Conservation (phyloP, 2,888 invertebrate species). For the Tetragonula carbonaria region DNA sequence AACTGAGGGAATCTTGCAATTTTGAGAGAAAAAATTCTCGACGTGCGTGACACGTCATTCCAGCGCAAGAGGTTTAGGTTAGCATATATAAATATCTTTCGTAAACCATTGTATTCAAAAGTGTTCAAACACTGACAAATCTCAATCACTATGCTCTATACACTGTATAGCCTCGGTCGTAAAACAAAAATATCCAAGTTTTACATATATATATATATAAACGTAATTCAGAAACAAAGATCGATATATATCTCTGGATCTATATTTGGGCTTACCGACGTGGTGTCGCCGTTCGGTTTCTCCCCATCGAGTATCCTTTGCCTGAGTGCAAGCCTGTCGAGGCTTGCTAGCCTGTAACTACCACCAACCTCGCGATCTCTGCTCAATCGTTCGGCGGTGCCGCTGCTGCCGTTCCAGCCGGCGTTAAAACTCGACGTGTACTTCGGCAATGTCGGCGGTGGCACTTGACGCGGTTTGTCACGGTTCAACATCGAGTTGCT, state of each 20-base stretch:
- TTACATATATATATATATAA: neutral
- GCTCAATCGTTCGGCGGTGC: constrained; percentile 85
- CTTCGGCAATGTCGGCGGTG: constrained; percentile 92
- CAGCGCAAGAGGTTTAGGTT: no score
- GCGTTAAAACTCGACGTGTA: constrained; percentile 92
- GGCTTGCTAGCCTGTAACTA: constrained; percentile 91
- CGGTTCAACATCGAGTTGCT: constrained; percentile 79
- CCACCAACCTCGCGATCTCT: constrained; percentile 90
- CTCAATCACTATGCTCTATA: no score
- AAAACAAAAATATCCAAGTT: neutral
- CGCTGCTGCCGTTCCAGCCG: constrained; percentile 89
- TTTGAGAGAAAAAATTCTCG: no score
- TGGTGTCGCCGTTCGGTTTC: constrained; percentile 84
- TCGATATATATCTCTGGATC: neutral
- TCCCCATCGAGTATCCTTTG: constrained; percentile 92
- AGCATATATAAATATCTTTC: no score
- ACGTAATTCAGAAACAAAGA: no score
- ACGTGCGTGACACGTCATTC: no score
- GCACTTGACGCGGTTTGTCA: constrained; percentile 86
- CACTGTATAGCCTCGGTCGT: neutral
- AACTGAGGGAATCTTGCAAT: no score
- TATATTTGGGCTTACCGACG: constrained; percentile 77
- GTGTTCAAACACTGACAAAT: no score
- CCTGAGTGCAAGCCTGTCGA: constrained; percentile 92
- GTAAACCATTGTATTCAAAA: no score